Evolutionary conservation across 2,797 vertebrate genomes (phyloP), one percentile per base, ranked within the genome.

Genomic region (Phoeniculus purpureus): DNA sequence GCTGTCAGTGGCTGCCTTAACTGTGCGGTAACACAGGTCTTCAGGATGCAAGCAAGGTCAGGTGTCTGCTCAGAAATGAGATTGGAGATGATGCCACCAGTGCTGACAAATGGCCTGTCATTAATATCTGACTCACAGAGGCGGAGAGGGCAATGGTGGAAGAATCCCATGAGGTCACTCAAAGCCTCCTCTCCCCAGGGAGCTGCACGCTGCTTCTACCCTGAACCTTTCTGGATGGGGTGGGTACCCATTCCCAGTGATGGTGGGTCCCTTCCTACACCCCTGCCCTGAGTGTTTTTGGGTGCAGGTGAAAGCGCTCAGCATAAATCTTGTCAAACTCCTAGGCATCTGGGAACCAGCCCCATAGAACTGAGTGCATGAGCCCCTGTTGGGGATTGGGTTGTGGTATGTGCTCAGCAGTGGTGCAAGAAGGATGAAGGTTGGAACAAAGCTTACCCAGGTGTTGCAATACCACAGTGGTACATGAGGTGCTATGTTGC

Each of bases 81-180:
- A 94, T 95, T 95, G 94, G 91, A 10, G 90, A 95, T 95, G 94
- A 93, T 94, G 95, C 89, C 87, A 95, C 82, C 1, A 0, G 51
- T 79, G 78, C 94, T 95, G 94, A 95, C 89, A 94, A 94, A 96
- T 84, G 87, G 87, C 80, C 94, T 93, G 91, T 92, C 71, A 21
- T 81, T 95, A 93, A 84, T 95, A 91, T 70, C 87, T 96, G 94
- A 96, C 85, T 96, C 95, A 95, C n/a, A 43, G 94, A 86, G 89
- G 71, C 2, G 1, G 62, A 84, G 85, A 90, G 74, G 91, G 91
- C 89, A 94, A 50, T 58, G 76, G 72, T 91, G 75, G 89, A 92
- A 95, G 94, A 87, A 94, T 90, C 87, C 83, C 43, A 79, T 95
- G 89, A 95, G 78, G 94, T 96, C 95, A 96, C 81, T 73, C 3